Conservation (phyloP, 2,888 invertebrate genomes). For the Pristionchus maxplancki region DNA sequence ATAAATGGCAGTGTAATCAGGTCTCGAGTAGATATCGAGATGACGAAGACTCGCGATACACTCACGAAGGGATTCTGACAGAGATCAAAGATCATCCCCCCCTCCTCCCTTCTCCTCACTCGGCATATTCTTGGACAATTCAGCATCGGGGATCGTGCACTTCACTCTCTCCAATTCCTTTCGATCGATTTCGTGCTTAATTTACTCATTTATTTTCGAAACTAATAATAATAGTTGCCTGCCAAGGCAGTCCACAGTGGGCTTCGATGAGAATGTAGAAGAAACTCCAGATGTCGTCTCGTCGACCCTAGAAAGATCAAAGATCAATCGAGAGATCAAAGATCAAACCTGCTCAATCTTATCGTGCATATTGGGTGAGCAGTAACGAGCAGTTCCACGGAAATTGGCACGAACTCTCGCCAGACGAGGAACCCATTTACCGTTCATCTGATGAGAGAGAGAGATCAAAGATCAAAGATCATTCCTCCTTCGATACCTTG, state of each 20-base stretch:
- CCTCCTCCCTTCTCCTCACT: background rate
- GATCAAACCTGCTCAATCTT: constrained; percentile 64
- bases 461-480: background rate
- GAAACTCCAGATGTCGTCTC: constrained; percentile 58
- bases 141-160: constrained; percentile 56
- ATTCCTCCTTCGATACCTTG: background rate
- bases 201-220: background rate
- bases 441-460: background rate
- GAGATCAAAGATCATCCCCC: background rate
- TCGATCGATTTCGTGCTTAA: constrained; percentile 50
- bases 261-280: constrained; percentile 78
- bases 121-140: constrained; percentile 64
- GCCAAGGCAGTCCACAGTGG: constrained; percentile 81
- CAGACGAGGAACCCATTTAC: constrained; percentile 62
- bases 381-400: constrained; percentile 72
- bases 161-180: constrained; percentile 61
- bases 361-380: constrained; percentile 67
- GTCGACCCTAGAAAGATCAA: constrained; percentile 34
- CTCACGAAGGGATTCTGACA: background rate
- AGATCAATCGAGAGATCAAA: background rate
- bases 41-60: background rate
- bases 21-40: background rate
- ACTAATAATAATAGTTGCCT: constrained; percentile 16
- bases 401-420: constrained; percentile 71
- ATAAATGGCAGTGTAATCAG: constrained; percentile 2